Conservation (phyloP, 2,797 vertebrate genomes). For the Tiaroga cobitis region DNA sequence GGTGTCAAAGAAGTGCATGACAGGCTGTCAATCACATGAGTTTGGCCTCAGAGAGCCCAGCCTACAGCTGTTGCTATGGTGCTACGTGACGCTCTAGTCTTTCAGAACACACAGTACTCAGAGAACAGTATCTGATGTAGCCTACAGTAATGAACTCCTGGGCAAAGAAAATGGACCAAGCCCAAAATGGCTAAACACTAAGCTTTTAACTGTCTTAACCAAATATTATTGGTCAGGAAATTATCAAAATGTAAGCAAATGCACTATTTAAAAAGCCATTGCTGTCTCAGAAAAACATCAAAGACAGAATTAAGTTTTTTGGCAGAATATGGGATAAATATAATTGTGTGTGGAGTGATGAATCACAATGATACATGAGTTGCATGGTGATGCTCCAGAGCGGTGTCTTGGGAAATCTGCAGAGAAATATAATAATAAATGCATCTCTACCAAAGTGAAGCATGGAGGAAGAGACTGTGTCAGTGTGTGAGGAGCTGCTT, state of each 20-base stretch:
- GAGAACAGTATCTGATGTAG: background rate
- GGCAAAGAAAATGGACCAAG: background rate
- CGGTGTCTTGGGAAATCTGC: background rate
- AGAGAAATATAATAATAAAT: background rate
- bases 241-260: background rate
- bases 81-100: constrained; percentile 9
- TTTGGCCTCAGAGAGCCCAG: constrained; percentile 10
- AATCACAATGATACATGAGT: background rate
- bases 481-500: background rate
- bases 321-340: background rate
- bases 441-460: background rate
- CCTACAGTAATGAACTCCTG: background rate
- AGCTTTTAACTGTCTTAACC: background rate
- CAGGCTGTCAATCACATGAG: constrained; percentile 13
- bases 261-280: background rate
- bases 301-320: background rate
- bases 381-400: background rate
- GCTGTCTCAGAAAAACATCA: background rate
- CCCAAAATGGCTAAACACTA: background rate
- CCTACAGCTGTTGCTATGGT: constrained; percentile 47
- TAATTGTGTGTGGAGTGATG: background rate
- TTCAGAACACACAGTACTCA: background rate
- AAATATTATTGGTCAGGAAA: background rate
- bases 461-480: background rate
- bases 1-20: background rate